Evolutionary conservation across 1,140 invertebrate species (phyloP).

Genomic region (Halesus radiatus): DNA sequence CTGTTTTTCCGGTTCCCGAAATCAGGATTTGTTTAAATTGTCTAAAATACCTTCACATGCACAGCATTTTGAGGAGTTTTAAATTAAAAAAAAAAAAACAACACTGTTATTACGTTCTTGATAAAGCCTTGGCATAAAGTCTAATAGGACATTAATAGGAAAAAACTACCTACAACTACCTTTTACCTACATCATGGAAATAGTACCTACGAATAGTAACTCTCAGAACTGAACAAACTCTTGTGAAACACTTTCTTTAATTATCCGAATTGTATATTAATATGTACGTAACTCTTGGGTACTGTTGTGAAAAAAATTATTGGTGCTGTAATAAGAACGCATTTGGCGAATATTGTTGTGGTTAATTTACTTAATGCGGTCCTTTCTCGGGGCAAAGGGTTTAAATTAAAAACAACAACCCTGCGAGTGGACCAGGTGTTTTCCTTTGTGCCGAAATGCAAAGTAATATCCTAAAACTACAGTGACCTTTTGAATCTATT

Average conservation of each 20-base stretch:
- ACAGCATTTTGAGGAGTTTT: no score
- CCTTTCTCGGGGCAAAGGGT: conserved; percentile 15
- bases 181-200: neutral
- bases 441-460: neutral
- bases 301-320: conserved; percentile 49
- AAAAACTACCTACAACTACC: neutral
- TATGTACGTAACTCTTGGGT: conserved; percentile 1
- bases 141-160: no score
- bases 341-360: conserved; percentile 47
- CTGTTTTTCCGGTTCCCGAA: no score
- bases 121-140: no score
- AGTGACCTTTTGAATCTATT: neutral
- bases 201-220: neutral
- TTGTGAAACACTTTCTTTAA: conserved; percentile 35
- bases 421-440: conserved; percentile 37
- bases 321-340: conserved; percentile 46
- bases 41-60: no score
- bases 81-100: no score
- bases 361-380: conserved; percentile 25
- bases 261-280: conserved; percentile 22
- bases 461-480: neutral
- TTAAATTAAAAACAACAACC: conserved; percentile 46
- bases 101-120: no score
- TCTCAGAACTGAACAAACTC: conserved; percentile 1
- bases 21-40: no score